Evolutionary conservation across 2,113 vertebrate species (phyloP).

Genomic region (Alouatta palliata): DNA sequence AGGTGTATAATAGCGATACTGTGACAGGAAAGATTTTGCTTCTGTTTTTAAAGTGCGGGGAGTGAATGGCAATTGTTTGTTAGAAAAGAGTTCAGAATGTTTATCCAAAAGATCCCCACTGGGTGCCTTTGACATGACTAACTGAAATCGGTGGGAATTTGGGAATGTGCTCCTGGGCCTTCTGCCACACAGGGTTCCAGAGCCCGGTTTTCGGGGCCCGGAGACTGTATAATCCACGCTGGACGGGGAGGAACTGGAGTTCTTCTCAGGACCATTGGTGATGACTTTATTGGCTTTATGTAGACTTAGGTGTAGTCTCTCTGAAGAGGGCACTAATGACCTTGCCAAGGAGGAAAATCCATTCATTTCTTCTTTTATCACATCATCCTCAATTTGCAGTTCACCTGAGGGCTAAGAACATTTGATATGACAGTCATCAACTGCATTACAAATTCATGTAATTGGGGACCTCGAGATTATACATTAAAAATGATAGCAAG

Average conservation of each 20-base stretch:
- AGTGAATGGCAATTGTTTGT: conserved; percentile 88
- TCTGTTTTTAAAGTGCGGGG: conserved; percentile 93
- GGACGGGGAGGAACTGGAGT: background rate
- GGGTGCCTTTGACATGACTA: conserved; percentile 83
- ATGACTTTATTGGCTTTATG: background rate
- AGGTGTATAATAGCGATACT: conserved; percentile 93
- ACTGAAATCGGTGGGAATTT: conserved; percentile 76
- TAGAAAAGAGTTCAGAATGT: conserved; percentile 90
- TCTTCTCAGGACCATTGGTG: background rate
- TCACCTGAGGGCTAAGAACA: conserved; percentile 75
- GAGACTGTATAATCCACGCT: background rate
- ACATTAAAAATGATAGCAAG: background rate
- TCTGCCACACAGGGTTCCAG: background rate
- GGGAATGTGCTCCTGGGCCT: background rate
- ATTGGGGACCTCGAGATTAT: background rate
- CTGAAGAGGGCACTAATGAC: background rate
- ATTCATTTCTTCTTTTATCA: conserved; percentile 1
- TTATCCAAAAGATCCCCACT: conserved; percentile 92
- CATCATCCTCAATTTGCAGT: conserved; percentile 26
- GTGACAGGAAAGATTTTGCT: conserved; percentile 89
- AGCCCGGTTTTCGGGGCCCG: background rate
- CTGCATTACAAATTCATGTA: background rate
- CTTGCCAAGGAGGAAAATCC: background rate
- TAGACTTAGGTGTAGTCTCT: background rate
- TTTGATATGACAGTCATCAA: background rate